Conservation (phyloP, 1,140 invertebrate genomes). For the Anastrepha obliqua region DNA sequence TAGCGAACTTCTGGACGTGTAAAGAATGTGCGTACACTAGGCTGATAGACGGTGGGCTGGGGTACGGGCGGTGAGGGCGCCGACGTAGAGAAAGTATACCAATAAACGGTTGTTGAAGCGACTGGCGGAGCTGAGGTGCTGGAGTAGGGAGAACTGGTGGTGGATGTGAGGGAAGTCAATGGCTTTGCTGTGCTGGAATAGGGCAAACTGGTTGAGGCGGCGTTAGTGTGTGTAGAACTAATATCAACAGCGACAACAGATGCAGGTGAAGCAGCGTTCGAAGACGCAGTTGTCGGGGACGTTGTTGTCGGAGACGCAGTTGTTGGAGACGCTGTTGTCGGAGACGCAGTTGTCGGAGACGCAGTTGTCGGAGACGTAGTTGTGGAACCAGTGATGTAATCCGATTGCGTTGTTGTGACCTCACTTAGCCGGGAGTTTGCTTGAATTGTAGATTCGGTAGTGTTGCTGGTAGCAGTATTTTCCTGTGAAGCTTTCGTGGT, state of each 20-base stretch:
- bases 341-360: background rate
- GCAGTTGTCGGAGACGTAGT: no score
- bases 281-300: background rate
- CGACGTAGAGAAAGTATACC: background rate
- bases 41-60: background rate
- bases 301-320: background rate
- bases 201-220: background rate
- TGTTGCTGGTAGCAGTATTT: background rate
- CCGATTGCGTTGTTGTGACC: background rate
- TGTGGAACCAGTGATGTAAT: background rate
- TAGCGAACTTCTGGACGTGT: constrained; percentile 58
- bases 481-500: constrained; percentile 13
- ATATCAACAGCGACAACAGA: background rate
- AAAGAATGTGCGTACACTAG: constrained; percentile 4
- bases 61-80: constrained; percentile 29
- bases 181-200: background rate
- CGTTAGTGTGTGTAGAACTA: background rate
- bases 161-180: constrained; percentile 22
- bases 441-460: background rate
- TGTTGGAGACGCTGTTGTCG: background rate
- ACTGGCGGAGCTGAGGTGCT: background rate
- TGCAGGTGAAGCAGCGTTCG: background rate
- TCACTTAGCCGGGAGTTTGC: background rate
- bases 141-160: constrained; percentile 38
- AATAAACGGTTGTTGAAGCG: background rate